Evolutionary conservation across 2,888 invertebrate species (phyloP), one percentile per base, ranked within the genome.

Genomic region (Cistogaster globosa): DNA sequence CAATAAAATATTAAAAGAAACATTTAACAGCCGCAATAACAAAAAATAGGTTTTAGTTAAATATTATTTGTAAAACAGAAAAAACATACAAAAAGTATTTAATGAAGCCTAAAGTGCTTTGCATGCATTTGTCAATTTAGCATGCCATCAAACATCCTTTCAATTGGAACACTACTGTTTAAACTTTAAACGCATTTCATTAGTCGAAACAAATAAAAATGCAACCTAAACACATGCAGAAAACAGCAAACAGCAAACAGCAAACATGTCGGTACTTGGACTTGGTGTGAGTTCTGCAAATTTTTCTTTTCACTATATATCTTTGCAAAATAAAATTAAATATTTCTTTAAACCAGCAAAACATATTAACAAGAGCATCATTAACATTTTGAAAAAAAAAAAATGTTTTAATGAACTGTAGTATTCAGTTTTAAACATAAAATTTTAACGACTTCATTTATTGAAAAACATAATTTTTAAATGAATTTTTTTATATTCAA

Each of bases 101-200:
- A 85, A 85, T 85, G 82, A 71, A 82, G 85, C 85, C 85, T 75
- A 79, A 83, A 85, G 86, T 84, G 84, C 88, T 89, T 90, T 90
- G 90, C 90, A 91, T 90, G 91, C 91, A 91, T 90, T 90, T 89
- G 89, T 88, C 91, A 91, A 91, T 91, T 91, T 90, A 90, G 91
- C 91, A 90, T 91, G 88, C 88, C 88, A 89, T 90, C 89, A 90
- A 90, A 91, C 90, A 91, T 91, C 91, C 91, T 91, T 90, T 90
- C 88, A 86, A 88, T 89, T 82, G 85, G 78, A 79, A 81, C 72
- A 80, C 72, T 76, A 75, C 84, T 72, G 87, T 89, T 89, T 90
- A 87, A 87, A 83, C 48, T 89, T 89, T 90, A 88, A 87, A 83
- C 55, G 51, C 48, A 57, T 88, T 89, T 86, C 88, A 42, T 77